phyloP scores from a whole-genome alignment of 2,113 vertebrate genomes.

The Albula goreensis region DNA sequence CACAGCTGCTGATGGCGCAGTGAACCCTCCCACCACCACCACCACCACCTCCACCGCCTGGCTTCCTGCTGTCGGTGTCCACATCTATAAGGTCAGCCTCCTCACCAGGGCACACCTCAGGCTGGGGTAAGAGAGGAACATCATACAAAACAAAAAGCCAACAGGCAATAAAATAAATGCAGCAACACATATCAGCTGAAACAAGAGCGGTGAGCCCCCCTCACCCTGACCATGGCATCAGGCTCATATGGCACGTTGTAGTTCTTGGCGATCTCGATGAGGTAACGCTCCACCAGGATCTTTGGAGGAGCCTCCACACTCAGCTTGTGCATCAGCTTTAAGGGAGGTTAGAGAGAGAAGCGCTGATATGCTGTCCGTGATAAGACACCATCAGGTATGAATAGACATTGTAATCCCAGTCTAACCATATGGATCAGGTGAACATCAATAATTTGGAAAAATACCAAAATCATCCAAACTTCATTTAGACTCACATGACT shows the following conservation, averaged over 20 bases:
- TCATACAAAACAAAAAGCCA: not conserved
- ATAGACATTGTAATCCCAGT: too few species aligned
- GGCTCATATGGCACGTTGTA: constrained; percentile 96
- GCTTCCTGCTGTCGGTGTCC: constrained; percentile 82
- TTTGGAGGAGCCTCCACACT: constrained; percentile 94
- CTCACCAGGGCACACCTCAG: constrained; percentile 82
- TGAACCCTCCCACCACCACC: constrained; percentile 79
- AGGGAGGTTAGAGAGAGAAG: constrained; percentile 27
- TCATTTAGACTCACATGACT: too few species aligned
- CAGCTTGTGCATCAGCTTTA: constrained; percentile 93
- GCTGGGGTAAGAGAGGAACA: constrained; percentile 60
- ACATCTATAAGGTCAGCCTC: constrained; percentile 92
- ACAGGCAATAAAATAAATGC: not conserved
- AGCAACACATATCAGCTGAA: not conserved
- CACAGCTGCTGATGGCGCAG: constrained; percentile 69
- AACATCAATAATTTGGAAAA: too few species aligned
- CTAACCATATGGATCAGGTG: too few species aligned
- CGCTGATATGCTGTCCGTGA: not conserved
- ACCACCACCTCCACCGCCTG: constrained; percentile 75
- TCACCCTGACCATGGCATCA: constrained; percentile 92
- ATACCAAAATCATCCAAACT: too few species aligned
- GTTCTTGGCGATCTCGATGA: constrained; percentile 99
- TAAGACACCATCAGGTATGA: not conserved
- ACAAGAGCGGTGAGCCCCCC: constrained; percentile 38
- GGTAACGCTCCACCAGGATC: constrained; percentile 94